phyloP scores from a whole-genome alignment of 2,888 invertebrate genomes.

The Eristalis tenax region DNA sequence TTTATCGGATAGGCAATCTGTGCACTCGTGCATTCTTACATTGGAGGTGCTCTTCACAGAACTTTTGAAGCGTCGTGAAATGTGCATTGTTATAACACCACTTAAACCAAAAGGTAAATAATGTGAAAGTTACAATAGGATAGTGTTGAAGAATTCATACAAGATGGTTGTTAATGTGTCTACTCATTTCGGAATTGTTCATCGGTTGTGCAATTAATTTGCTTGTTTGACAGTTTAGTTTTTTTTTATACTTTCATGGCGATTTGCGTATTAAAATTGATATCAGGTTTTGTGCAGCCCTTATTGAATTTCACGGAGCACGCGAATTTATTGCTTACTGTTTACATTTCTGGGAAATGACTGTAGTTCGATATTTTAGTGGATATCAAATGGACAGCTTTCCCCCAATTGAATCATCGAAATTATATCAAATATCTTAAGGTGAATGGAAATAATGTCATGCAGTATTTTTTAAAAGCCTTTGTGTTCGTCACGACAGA shows the following conservation, averaged over 20 bases:
- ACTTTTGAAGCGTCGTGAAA: conserved; percentile 85
- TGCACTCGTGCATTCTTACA: conserved; percentile 85
- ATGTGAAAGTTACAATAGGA: neutral
- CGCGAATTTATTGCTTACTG: neutral
- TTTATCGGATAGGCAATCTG: conserved; percentile 78
- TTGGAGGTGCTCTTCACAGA: conserved; percentile 88
- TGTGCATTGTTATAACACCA: conserved; percentile 84
- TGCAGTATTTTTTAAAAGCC: neutral
- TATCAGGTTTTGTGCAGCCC: conserved; percentile 25
- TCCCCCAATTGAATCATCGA: neutral
- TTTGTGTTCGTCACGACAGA: neutral
- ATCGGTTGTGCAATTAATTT: conserved; percentile 25
- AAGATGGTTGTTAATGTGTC: conserved; percentile 3
- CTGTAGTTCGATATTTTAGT: neutral
- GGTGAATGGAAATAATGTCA: neutral
- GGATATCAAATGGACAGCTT: neutral
- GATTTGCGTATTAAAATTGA: conserved; percentile 32
- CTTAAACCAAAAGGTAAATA: conserved; percentile 83
- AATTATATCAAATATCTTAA: neutral
- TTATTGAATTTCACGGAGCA: neutral
- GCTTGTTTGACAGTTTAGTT: neutral
- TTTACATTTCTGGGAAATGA: neutral
- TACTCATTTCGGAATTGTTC: neutral
- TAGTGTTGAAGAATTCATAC: conserved; percentile 24
- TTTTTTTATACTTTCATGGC: neutral